phyloP scores from a whole-genome alignment of 2,888 invertebrate genomes.

The Flexamia atlantica region DNA sequence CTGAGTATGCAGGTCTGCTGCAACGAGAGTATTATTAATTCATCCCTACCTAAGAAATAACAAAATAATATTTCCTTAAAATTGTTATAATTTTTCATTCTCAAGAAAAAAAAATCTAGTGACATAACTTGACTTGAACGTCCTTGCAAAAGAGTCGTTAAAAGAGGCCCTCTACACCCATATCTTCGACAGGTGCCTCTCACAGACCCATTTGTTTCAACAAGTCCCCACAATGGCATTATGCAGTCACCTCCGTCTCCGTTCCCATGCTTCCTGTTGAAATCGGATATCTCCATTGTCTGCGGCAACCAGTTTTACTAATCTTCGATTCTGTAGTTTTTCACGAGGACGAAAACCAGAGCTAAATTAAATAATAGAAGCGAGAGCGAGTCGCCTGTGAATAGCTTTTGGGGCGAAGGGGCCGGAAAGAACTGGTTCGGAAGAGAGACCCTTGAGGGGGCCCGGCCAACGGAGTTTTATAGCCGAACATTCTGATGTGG shows the following conservation, averaged over 20 bases:
- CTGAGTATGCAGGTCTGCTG: too few relatives aligned
- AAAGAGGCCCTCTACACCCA: too few relatives aligned
- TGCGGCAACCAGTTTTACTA: slow-evolving; percentile 49
- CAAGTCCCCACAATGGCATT: slow-evolving; percentile 50
- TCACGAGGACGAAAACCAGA: slow-evolving; percentile 60
- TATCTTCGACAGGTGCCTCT: background rate
- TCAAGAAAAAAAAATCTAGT: too few relatives aligned
- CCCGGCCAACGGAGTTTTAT: slow-evolving; percentile 46
- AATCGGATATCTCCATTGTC: slow-evolving; percentile 50
- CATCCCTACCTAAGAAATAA: too few relatives aligned
- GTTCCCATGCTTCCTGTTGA: slow-evolving; percentile 41
- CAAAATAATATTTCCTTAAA: too few relatives aligned
- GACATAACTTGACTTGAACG: too few relatives aligned
- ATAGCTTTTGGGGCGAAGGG: slow-evolving; percentile 56
- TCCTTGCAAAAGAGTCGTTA: too few relatives aligned
- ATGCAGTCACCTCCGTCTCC: slow-evolving; percentile 17
- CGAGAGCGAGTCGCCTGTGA: slow-evolving; percentile 50
- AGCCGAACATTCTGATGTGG: slow-evolving; percentile 21
- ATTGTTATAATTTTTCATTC: too few relatives aligned
- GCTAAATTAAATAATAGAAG: slow-evolving; percentile 61
- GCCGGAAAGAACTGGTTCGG: slow-evolving; percentile 58
- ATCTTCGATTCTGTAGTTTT: slow-evolving; percentile 58
- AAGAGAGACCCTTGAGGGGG: slow-evolving; percentile 32
- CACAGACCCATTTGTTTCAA: slow-evolving; percentile 5
- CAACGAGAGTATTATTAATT: too few relatives aligned